A percentile compares a stretch with the other conserved stretches of the same genome.
phyloP scores from a whole-genome alignment of 2,888 invertebrate species.

The Chironomus tentans region DNA sequence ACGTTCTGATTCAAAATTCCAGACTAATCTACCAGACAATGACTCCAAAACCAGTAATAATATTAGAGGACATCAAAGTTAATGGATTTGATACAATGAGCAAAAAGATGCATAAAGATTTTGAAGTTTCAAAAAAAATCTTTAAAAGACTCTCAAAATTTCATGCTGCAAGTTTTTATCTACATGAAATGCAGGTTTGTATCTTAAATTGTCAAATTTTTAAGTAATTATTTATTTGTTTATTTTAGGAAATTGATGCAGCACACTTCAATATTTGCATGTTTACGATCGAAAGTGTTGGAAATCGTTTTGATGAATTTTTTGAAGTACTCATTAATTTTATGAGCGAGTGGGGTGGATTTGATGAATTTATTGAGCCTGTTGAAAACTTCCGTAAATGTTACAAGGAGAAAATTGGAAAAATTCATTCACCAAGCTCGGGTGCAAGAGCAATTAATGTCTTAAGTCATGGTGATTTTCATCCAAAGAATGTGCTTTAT shows the following conservation, averaged over 20 bases:
- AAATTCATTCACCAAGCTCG: not conserved
- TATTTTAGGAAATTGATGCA: not conserved
- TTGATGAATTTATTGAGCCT: not conserved
- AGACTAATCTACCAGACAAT: not conserved
- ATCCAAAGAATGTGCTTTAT: conserved; percentile 41
- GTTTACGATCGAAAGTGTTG: not conserved
- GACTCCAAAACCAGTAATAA: not conserved
- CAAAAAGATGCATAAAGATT: not conserved
- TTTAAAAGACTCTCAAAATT: not conserved
- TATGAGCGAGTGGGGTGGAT: not conserved
- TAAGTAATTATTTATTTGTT: no score
- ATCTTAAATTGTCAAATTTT: no score
- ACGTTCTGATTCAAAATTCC: not conserved
- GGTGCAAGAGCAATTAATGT: conserved; percentile 34
- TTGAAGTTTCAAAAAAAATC: not conserved
- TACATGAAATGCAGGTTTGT: not conserved
- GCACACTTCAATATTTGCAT: not conserved
- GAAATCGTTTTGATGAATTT: not conserved
- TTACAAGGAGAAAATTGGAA: conserved; percentile 3
- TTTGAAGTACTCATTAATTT: not conserved
- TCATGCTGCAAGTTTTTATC: not conserved
- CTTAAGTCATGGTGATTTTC: conserved; percentile 42
- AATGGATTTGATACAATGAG: not conserved
- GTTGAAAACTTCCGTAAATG: not conserved
- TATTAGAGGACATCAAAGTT: not conserved